A percentile compares a stretch with the other conserved stretches of the same genome.
phyloP scores from a whole-genome alignment of 2,797 vertebrate genomes.

The Clarias fuscus region DNA sequence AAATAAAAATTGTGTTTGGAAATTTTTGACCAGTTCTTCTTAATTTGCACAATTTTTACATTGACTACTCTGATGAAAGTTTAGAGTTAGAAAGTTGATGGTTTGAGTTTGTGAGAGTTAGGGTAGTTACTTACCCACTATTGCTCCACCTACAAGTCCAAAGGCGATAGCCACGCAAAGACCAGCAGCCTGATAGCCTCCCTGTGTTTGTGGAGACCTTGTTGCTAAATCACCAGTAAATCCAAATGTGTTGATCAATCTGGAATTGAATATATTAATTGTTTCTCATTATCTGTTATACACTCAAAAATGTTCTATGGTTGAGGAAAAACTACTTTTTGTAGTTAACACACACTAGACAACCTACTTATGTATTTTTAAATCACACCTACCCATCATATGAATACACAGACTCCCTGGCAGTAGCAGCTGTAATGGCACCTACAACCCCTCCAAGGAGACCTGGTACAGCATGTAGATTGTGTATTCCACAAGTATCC shows the following conservation, averaged over 20 bases:
- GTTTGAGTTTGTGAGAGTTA: too few relatives aligned
- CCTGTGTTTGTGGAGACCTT: constrained; percentile 73
- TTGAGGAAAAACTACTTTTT: neutral
- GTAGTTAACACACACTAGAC: too few relatives aligned
- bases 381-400: constrained; percentile 77
- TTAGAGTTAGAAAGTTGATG: neutral
- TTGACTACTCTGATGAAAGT: neutral
- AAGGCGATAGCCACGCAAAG: constrained; percentile 85
- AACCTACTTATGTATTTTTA: neutral
- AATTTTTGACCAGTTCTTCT: neutral
- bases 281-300: neutral
- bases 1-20: neutral
- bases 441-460: constrained; percentile 88
- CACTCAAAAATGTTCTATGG: neutral
- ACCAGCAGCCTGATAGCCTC: constrained; percentile 86
- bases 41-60: neutral
- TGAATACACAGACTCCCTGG: constrained; percentile 76
- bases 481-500: constrained; percentile 94
- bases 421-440: constrained; percentile 84
- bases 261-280: constrained; percentile 54
- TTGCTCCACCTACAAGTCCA: constrained; percentile 82
- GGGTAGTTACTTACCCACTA: constrained; percentile 81
- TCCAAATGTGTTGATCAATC: constrained; percentile 75
- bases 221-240: constrained; percentile 61
- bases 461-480: constrained; percentile 90